These are phyloP conservation scores for Hirtodrosophila alboralis DNA, from an alignment of 2,888 invertebrate genomes.

Conservation along the genomic window DNA sequence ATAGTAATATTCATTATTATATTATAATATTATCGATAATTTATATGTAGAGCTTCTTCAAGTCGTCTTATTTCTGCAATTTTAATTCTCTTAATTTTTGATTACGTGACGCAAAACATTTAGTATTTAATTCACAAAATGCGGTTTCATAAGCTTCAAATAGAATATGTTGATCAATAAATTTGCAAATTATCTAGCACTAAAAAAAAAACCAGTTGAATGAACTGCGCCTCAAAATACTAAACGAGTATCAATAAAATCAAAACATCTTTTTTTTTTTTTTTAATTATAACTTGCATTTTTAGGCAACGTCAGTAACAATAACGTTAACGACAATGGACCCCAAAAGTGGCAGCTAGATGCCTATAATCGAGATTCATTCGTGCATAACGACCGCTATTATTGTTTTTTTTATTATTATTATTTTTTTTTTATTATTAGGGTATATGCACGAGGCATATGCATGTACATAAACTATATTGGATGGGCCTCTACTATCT, in stretches of 20 bases:
- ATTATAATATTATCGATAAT: no score
- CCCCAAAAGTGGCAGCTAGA: constrained; percentile 47
- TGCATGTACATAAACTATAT: constrained; percentile 11
- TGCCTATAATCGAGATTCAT: constrained; percentile 35
- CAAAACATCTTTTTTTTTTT: constrained; percentile 27
- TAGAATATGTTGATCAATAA: constrained; percentile 11
- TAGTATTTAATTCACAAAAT: no score
- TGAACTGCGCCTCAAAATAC: constrained; percentile 34
- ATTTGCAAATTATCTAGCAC: constrained; percentile 15
- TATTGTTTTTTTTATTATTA: no score
- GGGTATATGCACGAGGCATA: constrained; percentile 11
- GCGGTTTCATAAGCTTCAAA: not conserved
- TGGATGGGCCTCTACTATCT: not conserved
- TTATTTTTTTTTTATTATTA: no score
- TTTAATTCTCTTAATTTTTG: not conserved
- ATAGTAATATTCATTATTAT: no score
- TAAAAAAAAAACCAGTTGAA: constrained; percentile 44
- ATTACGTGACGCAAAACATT: no score
- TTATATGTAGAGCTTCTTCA: constrained; percentile 5
- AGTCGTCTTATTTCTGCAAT: not conserved
- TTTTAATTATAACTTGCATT: constrained; percentile 29
- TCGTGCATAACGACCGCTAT: constrained; percentile 51
- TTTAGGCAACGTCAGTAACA: constrained; percentile 13
- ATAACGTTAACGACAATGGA: constrained; percentile 13
- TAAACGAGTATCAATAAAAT: constrained; percentile 17